These are phyloP conservation scores for Camelus dromedarius DNA, from an alignment of 2,113 vertebrate genomes.

Conservation along the genomic window DNA sequence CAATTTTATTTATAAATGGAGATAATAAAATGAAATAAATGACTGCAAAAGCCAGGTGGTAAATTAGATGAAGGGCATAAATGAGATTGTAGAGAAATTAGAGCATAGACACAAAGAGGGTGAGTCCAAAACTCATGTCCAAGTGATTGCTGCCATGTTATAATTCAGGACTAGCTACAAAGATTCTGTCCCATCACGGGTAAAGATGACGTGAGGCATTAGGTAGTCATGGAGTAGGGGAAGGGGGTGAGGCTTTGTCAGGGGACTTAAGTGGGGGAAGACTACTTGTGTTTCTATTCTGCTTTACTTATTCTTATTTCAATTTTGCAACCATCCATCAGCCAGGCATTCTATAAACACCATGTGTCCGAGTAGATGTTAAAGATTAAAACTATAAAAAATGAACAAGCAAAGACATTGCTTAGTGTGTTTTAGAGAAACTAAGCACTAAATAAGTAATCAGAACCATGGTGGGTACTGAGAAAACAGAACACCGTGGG, in stretches of 20 bases:
- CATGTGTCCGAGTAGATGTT: neutral
- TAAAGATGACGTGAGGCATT: neutral
- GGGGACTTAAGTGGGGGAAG: neutral
- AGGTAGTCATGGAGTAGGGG: neutral
- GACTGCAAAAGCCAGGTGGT: neutral
- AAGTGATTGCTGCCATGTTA: neutral
- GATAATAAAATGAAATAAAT: neutral
- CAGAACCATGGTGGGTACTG: neutral
- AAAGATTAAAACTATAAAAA: neutral
- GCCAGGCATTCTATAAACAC: neutral
- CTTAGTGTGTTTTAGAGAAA: neutral
- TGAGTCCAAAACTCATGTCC: neutral
- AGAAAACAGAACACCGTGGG: neutral
- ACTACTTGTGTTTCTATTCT: neutral
- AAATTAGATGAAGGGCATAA: neutral
- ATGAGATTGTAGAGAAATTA: neutral
- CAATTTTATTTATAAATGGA: neutral
- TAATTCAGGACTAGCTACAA: neutral
- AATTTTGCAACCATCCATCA: neutral
- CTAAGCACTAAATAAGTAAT: neutral
- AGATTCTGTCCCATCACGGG: neutral
- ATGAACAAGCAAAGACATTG: neutral
- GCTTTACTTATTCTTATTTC: neutral
- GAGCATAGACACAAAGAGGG: neutral
- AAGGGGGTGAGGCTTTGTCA: neutral